phyloP scores from a whole-genome alignment of 1,140 invertebrate genomes.

The Rhopalosiphum padi region DNA sequence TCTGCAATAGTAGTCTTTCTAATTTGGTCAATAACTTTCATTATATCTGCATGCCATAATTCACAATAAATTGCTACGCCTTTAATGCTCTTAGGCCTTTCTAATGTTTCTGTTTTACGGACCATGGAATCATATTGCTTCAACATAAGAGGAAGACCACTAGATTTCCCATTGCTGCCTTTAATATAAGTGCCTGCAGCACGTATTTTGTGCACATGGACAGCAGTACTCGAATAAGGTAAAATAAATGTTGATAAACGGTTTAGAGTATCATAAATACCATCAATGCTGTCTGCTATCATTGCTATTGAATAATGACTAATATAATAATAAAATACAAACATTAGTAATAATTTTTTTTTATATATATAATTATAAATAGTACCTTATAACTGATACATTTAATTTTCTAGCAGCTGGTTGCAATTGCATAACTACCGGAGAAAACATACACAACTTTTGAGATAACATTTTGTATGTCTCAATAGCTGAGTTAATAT shows the following conservation, averaged over 20 bases:
- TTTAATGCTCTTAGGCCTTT: conserved; percentile 77
- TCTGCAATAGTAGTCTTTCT: conserved; percentile 96
- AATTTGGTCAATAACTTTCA: conserved; percentile 92
- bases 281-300: conserved; percentile 96
- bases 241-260: conserved; percentile 97
- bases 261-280: conserved; percentile 95
- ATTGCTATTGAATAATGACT: conserved; percentile 96
- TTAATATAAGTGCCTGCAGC: conserved; percentile 90
- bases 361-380: neutral
- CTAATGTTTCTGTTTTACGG: conserved; percentile 31
- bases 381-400: conserved; percentile 85
- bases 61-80: conserved; percentile 98
- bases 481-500: conserved; percentile 92
- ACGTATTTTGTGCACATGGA: conserved; percentile 96
- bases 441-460: conserved; percentile 82
- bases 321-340: conserved; percentile 14
- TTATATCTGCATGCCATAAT: conserved; percentile 98
- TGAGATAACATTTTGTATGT: conserved; percentile 97
- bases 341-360: neutral
- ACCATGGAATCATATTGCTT: conserved; percentile 94
- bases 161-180: conserved; percentile 94
- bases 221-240: conserved; percentile 94
- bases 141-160: conserved; percentile 97
- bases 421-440: conserved; percentile 67
- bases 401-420: conserved; percentile 98